Evolutionary conservation across 2,888 invertebrate species (phyloP), one percentile per base, ranked within the genome.

Genomic region (Celastrina argiolus): DNA sequence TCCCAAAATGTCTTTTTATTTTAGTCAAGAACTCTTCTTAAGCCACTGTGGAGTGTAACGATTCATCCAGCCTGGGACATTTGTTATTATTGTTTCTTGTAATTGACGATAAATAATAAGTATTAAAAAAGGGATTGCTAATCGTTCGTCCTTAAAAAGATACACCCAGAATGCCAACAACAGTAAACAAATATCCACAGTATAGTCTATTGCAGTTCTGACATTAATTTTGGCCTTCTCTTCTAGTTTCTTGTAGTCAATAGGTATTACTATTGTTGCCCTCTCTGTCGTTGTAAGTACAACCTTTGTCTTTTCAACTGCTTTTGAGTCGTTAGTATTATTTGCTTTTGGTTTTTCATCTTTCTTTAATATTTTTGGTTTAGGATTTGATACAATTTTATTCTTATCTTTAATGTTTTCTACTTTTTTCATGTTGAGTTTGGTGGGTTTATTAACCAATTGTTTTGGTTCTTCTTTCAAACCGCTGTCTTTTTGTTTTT

Each of bases 151-250:
- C 77, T 95, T 95, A 78, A 96, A 96, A 67, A 96, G 84, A 83
- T 96, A 97, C 41, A 96, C 92, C 94, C 96, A 97, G 81, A 95
- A 94, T 28, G 97, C 96, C 14, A 96, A 93, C 42, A 94, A 72
- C 69, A 97, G 92, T 75, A 97, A 92, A 56, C 95, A 94, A 68
- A 96, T 81, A 81, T 97, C 96, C 0, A 95, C 95, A 28, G 94
- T 85, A 78, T 95, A 96, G 78, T 94, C 95, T 28, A 96, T 87
- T 0, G 93, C 93, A 1, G 94, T 92, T 71, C 94, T 92, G 1
- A 96, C 95, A 73, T 94, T 94, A 39, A 91, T 90, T 76, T 94
- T 93, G 0, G 95, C 94, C 75, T 93, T 92, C 70, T 93, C 90
- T 69, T 93, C 92, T 64, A 94, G 76, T 75, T 92, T 91, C 73